Conservation (phyloP, 2,888 invertebrate genomes). For the Taphrorychus bicolor region DNA sequence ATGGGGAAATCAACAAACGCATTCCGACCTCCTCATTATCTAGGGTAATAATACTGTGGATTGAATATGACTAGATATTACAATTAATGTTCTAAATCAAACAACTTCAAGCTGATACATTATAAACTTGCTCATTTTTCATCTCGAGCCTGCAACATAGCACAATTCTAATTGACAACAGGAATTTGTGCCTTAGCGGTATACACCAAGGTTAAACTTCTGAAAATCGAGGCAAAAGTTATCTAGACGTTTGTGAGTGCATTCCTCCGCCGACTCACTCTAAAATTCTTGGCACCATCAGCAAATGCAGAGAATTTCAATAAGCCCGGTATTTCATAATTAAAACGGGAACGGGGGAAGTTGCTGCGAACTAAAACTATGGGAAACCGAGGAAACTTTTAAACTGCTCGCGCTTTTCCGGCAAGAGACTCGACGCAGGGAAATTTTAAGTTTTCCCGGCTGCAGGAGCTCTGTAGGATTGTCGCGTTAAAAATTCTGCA, state of each 20-base stretch:
- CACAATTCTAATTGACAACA: too few species aligned
- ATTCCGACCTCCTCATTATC: too few species aligned
- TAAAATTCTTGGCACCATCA: background rate
- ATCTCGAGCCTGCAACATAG: too few species aligned
- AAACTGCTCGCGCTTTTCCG: background rate
- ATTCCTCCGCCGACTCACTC: background rate
- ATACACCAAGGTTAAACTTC: too few species aligned
- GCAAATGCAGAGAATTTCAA: background rate
- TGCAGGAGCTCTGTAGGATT: too few species aligned
- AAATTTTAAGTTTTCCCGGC: background rate
- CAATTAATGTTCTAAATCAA: too few species aligned
- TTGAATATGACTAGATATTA: too few species aligned
- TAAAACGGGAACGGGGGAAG: conserved; percentile 5
- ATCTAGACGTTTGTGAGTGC: background rate
- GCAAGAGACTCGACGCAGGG: background rate
- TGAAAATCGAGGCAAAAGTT: background rate
- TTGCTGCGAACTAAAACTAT: background rate
- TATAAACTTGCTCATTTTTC: too few species aligned
- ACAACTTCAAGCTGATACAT: too few species aligned
- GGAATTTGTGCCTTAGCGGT: too few species aligned
- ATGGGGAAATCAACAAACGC: too few species aligned
- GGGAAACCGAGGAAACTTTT: background rate
- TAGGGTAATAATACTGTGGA: too few species aligned
- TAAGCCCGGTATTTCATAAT: conserved; percentile 7
- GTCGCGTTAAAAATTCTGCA: background rate